A percentile compares a stretch with the other conserved stretches of the same genome.
Evolutionary conservation across 2,113 vertebrate species (phyloP).

Genomic region (Nesospiza acunhae): DNA sequence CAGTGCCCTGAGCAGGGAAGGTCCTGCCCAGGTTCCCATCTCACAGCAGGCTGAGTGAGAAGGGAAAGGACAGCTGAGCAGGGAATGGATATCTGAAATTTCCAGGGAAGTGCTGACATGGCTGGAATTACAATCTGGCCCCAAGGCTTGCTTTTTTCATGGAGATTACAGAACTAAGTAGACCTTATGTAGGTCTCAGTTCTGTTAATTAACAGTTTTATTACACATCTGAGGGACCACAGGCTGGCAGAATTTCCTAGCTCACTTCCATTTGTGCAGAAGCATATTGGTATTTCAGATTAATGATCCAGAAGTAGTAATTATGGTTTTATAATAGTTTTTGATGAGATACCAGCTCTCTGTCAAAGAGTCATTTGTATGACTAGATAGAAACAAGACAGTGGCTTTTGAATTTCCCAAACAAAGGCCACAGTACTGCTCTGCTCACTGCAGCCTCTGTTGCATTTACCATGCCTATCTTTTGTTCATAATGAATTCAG

Average conservation of each 20-base stretch:
- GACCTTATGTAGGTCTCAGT: background rate
- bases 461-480: background rate
- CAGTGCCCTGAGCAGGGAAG: background rate
- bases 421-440: background rate
- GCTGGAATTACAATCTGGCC: background rate
- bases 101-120: background rate
- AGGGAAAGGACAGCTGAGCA: background rate
- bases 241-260: background rate
- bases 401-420: background rate
- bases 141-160: accelerated
- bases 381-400: background rate
- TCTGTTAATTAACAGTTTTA: conserved; percentile 9
- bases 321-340: conserved; percentile 9
- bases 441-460: background rate
- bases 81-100: background rate
- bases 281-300: conserved; percentile 22
- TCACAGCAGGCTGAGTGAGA: background rate
- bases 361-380: conserved; percentile 18
- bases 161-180: background rate
- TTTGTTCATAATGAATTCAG: background rate
- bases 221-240: background rate
- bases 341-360: background rate
- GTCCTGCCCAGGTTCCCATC: background rate
- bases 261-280: background rate
- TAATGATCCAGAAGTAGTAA: conserved; percentile 27